Base-by-base conservation (phyloP, 2,888 invertebrate species). In the Drepanosiphum platanoidis region DNA sequence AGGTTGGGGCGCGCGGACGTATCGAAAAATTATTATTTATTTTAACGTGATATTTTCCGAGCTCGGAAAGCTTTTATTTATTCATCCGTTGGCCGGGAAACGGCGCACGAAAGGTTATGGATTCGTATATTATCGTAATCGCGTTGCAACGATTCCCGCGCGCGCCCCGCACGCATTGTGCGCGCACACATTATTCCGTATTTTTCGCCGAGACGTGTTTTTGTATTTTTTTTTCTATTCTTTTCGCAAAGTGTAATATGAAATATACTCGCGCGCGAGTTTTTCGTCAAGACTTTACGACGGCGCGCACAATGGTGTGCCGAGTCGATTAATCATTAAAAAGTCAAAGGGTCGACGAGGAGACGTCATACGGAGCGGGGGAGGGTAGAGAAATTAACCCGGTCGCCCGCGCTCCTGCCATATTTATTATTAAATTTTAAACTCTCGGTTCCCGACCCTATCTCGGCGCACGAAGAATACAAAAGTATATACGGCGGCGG, bases 351-450 rank as follows among this genome's bases (percentile, higher is more conserved):
- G 36, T 34, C 46, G 66, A 52, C 22, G 46, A 18, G 42, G 66
- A 42, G 78, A 27, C 30, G 78, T 30, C 18, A 30, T 3, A 52
- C 18, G 30, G 39, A 9, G 36, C 18, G 3, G 70, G 4, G 52
- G 32, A 4, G 52, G 34, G 46, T 22, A 7, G 74, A 30, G 75
- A 84, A 77, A 70, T 84, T 70, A 77, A 66, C 84, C 84, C 71
- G 71, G 82, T 72, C 32, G 58, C 83, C 75, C 75, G 46, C 66
- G 27, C 52, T 18, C 68, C 52, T 3, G 39, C 84, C 77, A 36
- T 84, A 84, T 84, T 84, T 84, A 84, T 84, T 84, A 84, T 84
- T 84, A 75, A 84, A 84, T 84, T 84, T 84, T 84, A 84, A 84
- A 84, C 84, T 84, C 84, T 84, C 58, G 30, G 61, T 83, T 68